A percentile compares a stretch with the other conserved stretches of the same genome.
phyloP scores from a whole-genome alignment of 2,888 invertebrate genomes.

The Xestia xanthographa region DNA sequence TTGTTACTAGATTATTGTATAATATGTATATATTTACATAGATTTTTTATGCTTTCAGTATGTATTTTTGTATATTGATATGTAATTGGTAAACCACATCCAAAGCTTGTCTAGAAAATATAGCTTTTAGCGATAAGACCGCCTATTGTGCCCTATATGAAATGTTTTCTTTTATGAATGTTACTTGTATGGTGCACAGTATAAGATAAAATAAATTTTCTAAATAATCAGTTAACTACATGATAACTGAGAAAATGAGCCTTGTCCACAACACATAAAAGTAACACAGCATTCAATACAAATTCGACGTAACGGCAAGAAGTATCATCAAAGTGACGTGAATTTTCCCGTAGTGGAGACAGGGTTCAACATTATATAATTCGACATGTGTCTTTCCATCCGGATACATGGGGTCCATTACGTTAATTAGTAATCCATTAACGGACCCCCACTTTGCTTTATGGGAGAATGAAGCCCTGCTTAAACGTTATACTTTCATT shows the following conservation, averaged over 20 bases:
- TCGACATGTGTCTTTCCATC: slow-evolving; percentile 25
- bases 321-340: not conserved
- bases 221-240: not conserved
- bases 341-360: not conserved
- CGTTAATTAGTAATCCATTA: slow-evolving; percentile 49
- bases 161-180: not conserved
- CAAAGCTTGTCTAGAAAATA: too few relatives aligned
- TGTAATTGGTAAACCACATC: not conserved
- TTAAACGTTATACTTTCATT: not conserved
- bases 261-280: not conserved
- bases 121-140: too few relatives aligned
- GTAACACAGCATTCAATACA: not conserved
- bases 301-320: not conserved
- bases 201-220: too few relatives aligned
- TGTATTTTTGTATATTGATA: too few relatives aligned
- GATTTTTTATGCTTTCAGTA: too few relatives aligned
- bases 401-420: slow-evolving; percentile 34
- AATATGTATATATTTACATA: too few relatives aligned
- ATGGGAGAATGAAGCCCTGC: slow-evolving; percentile 17
- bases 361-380: slow-evolving; percentile 7
- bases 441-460: slow-evolving; percentile 32
- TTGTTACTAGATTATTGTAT: too few relatives aligned
- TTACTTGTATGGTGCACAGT: too few relatives aligned
- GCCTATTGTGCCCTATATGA: not conserved
- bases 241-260: too few relatives aligned